These are phyloP conservation scores for Sander vitreus DNA, from an alignment of 2,113 vertebrate genomes.

Conservation along the genomic window DNA sequence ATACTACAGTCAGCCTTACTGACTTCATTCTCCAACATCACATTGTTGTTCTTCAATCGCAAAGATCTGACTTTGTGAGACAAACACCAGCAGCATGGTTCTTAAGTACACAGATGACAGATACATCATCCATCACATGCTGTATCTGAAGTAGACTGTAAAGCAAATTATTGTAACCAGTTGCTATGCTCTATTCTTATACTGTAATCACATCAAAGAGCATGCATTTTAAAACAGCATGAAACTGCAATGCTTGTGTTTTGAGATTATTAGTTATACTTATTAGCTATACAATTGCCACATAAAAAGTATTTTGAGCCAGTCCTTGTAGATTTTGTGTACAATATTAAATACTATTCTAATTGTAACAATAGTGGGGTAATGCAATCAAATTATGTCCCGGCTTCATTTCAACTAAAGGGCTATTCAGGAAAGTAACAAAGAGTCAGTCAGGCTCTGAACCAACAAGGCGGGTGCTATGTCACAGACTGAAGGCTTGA, in stretches of 20 bases:
- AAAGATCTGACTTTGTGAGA: background rate
- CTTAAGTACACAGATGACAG: background rate
- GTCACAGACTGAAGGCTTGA: background rate
- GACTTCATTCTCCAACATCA: background rate
- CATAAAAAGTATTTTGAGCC: background rate
- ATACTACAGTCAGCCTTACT: background rate
- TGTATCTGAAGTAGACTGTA: background rate
- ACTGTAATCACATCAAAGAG: background rate
- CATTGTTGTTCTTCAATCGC: background rate
- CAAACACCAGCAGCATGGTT: background rate
- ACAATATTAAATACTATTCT: background rate
- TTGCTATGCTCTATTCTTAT: background rate
- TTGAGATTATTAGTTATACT: background rate
- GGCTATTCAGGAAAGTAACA: background rate
- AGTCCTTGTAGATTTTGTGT: background rate
- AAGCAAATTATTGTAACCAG: background rate
- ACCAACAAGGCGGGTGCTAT: background rate
- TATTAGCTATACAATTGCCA: background rate
- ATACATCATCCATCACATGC: background rate
- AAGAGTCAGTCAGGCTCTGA: background rate
- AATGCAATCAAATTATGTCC: background rate
- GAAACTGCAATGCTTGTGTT: background rate
- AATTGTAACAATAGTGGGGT: background rate
- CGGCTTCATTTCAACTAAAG: background rate
- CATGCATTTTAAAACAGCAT: constrained; percentile 1